Percentiles rank a stretch among this genome's conserved stretches.
phyloP scores from a whole-genome alignment of 1,140 invertebrate species.

The Hylaeus volcanicus region DNA sequence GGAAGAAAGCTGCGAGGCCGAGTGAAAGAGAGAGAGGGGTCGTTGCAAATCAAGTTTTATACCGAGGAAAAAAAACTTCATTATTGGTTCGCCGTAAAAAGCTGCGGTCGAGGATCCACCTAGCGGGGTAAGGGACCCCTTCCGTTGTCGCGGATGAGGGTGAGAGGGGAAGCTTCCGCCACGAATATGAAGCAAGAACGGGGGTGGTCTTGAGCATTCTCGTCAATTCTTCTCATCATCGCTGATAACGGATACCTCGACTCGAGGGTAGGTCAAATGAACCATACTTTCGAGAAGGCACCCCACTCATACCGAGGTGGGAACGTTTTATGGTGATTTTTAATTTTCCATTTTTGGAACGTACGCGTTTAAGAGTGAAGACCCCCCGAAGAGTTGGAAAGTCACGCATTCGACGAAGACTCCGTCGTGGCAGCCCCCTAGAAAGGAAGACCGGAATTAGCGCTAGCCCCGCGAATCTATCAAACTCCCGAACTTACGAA shows the following conservation, averaged over 20 bases:
- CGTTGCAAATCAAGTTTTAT: slow-evolving; percentile 80
- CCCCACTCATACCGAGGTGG: not conserved
- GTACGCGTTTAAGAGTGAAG: not conserved
- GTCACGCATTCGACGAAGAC: not conserved
- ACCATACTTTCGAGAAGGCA: not conserved
- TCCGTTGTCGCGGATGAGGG: slow-evolving; percentile 3
- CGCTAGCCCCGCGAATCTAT: slow-evolving; percentile 2
- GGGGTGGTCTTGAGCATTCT: slow-evolving; percentile 49
- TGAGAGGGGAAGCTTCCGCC: slow-evolving; percentile 40
- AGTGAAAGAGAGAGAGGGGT: slow-evolving; percentile 35
- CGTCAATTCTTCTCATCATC: slow-evolving; percentile 65
- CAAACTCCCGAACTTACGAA: not conserved
- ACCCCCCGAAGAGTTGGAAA: not conserved
- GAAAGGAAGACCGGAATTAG: not conserved
- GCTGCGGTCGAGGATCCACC: slow-evolving; percentile 59
- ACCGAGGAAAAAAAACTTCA: slow-evolving; percentile 77
- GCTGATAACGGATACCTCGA: slow-evolving; percentile 59
- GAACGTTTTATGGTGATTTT: not conserved
- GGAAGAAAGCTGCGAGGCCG: slow-evolving; percentile 7
- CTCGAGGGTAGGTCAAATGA: slow-evolving; percentile 15
- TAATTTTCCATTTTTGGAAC: not conserved
- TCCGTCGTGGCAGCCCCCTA: too few relatives aligned
- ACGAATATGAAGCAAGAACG: slow-evolving; percentile 54
- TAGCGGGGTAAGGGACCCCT: slow-evolving; percentile 44
- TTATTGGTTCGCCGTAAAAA: slow-evolving; percentile 80